Conservation (phyloP, 2,888 invertebrate species). For the Eulithis prunata region DNA sequence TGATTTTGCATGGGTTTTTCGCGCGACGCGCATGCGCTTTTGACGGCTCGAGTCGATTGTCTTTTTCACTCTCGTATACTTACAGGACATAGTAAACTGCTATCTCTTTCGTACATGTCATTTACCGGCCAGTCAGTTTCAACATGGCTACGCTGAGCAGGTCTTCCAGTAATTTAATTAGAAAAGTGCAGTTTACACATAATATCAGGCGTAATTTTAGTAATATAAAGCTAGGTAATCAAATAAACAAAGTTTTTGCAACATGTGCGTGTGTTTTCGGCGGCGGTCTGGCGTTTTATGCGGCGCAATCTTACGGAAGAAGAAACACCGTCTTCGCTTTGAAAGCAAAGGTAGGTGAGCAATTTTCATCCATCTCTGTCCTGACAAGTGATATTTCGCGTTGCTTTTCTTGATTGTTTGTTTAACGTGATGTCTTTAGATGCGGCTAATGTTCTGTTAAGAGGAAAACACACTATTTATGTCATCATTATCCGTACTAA, state of each 20-base stretch:
- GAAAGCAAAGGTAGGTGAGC: slow-evolving; percentile 82
- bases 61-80: slow-evolving; percentile 2
- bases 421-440: background rate
- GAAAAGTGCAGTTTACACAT: slow-evolving; percentile 67
- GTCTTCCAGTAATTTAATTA: slow-evolving; percentile 71
- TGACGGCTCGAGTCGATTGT: slow-evolving; percentile 1
- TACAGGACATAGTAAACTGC: background rate
- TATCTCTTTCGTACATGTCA: slow-evolving; percentile 51
- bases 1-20: background rate
- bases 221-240: slow-evolving; percentile 61
- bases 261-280: slow-evolving; percentile 77
- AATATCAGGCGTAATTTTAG: slow-evolving; percentile 66
- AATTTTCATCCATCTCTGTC: slow-evolving; percentile 6
- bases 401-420: background rate
- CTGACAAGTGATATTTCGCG: background rate
- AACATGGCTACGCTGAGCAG: slow-evolving; percentile 82
- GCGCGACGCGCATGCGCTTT: slow-evolving; percentile 54
- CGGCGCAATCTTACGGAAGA: slow-evolving; percentile 64
- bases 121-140: slow-evolving; percentile 71
- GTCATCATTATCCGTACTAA: slow-evolving; percentile 44
- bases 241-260: slow-evolving; percentile 60
- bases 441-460: background rate
- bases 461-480: slow-evolving; percentile 39
- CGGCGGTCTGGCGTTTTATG: slow-evolving; percentile 70
- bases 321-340: slow-evolving; percentile 75